Percentiles rank a stretch among this genome's conserved stretches.
Evolutionary conservation across 1,140 invertebrate species (phyloP).

Genomic region (Drosophila teissieri): DNA sequence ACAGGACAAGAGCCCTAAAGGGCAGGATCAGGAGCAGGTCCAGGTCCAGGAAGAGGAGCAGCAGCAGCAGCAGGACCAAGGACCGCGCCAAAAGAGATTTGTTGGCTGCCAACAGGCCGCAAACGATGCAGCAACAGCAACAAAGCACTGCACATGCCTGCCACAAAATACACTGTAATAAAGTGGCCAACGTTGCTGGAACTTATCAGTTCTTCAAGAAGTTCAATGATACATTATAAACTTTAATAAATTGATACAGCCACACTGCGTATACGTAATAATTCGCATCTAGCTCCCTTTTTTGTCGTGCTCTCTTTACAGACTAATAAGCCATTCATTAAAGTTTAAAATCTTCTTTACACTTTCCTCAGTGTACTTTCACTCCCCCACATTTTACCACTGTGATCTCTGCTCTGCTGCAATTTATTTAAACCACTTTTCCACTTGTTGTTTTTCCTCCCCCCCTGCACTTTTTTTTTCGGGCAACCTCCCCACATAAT

Average conservation of each 20-base stretch:
- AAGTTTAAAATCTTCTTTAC: not conserved
- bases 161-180: constrained; percentile 22
- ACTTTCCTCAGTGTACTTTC: not conserved
- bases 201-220: not conserved
- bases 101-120: constrained; percentile 73
- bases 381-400: constrained; percentile 2
- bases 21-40: constrained; percentile 5
- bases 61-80: constrained; percentile 4
- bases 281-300: not conserved
- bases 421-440: constrained; percentile 69
- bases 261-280: not conserved
- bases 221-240: not conserved
- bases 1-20: constrained; percentile 25
- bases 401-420: constrained; percentile 48
- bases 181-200: not conserved
- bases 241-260: not conserved
- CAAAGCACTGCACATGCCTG: constrained; percentile 42
- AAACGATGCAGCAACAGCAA: constrained; percentile 62
- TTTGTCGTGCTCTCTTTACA: not conserved
- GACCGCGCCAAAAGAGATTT: constrained; percentile 63
- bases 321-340: too few species aligned
- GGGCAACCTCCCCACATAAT: constrained; percentile 60
- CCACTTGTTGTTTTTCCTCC: constrained; percentile 48
- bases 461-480: constrained; percentile 7
- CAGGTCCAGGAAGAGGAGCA: too few species aligned